Evolutionary conservation across 1,140 invertebrate genomes (phyloP).

Genomic region (Drosophila melanogaster): DNA sequence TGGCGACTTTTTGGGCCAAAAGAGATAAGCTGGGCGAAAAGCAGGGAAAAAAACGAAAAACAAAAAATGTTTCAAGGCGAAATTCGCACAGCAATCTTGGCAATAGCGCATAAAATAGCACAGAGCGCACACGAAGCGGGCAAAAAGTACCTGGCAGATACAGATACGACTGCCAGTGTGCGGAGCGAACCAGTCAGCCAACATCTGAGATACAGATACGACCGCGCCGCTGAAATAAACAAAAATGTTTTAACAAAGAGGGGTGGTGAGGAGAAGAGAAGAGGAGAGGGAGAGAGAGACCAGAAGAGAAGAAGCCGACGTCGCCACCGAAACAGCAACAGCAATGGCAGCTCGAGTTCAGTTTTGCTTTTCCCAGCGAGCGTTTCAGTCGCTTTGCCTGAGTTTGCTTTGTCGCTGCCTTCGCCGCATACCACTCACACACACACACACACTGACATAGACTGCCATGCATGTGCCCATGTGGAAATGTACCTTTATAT

Average conservation of each 20-base stretch:
- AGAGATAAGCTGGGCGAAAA: conserved; percentile 64
- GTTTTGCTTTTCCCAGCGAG: conserved; percentile 73
- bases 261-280: conserved; percentile 1
- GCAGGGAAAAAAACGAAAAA: conserved; percentile 40
- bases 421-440: conserved; percentile 65
- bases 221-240: conserved; percentile 72
- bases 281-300: neutral
- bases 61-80: conserved; percentile 84
- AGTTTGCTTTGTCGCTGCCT: conserved; percentile 58
- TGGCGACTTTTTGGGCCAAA: conserved; percentile 62
- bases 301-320: conserved; percentile 19
- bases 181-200: conserved; percentile 52
- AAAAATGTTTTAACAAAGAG: conserved; percentile 71
- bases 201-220: conserved; percentile 75
- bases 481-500: conserved; percentile 82
- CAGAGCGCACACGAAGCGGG: conserved; percentile 60
- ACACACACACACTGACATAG: conserved; percentile 23
- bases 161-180: conserved; percentile 52
- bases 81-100: conserved; percentile 65
- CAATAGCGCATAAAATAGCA: conserved; percentile 79
- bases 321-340: conserved; percentile 38
- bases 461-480: conserved; percentile 47
- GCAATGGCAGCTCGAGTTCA: conserved; percentile 66
- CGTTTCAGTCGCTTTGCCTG: conserved; percentile 61
- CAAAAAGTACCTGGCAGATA: conserved; percentile 75